A percentile compares a stretch with the other conserved stretches of the same genome.
phyloP scores from a whole-genome alignment of 37 sponge, comb jelly and placozoan species.

The Mnemiopsis leidyi region DNA sequence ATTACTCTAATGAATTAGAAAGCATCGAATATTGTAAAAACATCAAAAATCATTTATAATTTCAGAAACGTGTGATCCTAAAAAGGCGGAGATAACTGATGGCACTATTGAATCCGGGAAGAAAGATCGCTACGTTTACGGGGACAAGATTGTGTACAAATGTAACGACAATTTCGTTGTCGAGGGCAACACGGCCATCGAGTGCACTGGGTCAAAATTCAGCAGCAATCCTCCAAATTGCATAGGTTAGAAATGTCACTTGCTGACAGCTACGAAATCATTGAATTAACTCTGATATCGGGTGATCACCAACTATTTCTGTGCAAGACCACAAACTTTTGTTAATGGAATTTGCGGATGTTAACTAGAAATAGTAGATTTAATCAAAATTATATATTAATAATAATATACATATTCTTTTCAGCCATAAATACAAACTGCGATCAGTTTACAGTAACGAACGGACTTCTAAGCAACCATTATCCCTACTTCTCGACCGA shows the following conservation, averaged over 20 bases:
- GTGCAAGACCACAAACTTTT: too few species aligned
- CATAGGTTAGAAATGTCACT: neutral
- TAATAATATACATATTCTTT: neutral
- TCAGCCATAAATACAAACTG: conserved; percentile 21
- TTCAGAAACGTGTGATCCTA: neutral
- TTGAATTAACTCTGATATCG: too few species aligned
- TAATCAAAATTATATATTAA: neutral
- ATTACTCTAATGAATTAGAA: too few species aligned
- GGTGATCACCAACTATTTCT: too few species aligned
- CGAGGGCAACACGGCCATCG: neutral
- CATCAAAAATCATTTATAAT: too few species aligned
- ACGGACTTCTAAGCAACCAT: neutral
- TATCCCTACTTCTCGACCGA: neutral
- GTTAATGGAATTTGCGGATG: too few species aligned
- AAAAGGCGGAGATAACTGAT: neutral
- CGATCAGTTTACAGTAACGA: neutral
- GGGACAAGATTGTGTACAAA: neutral
- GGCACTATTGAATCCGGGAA: neutral
- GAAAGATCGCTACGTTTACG: neutral
- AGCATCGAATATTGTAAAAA: neutral
- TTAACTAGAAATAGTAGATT: too few species aligned
- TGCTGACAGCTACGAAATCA: too few species aligned
- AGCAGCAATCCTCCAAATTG: neutral
- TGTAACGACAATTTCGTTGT: neutral
- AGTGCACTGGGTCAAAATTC: neutral